Evolutionary conservation across 2,113 vertebrate species (phyloP).

Genomic region (Campylomormyrus tamandua): DNA sequence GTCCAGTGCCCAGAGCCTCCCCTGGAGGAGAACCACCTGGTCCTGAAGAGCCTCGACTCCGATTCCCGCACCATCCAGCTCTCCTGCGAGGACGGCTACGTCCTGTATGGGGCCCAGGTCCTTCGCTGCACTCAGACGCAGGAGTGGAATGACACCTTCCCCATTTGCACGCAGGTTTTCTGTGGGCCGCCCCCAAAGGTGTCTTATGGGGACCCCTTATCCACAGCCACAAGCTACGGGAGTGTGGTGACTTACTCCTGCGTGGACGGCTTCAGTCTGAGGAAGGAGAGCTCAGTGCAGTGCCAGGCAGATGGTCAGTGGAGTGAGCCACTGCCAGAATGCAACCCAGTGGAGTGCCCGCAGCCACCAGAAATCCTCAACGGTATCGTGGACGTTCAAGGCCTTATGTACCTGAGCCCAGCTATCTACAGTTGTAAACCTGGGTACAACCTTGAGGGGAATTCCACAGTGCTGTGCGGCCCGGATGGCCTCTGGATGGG

Average conservation of each 20-base stretch:
- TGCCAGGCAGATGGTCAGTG: slow-evolving; percentile 77
- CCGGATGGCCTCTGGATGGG: slow-evolving; percentile 89
- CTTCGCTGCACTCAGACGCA: slow-evolving; percentile 77
- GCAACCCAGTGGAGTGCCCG: slow-evolving; percentile 84
- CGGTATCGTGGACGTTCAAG: slow-evolving; percentile 89
- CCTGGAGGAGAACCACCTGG: slow-evolving; percentile 78
- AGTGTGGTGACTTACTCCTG: slow-evolving; percentile 75
- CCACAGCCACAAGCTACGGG: slow-evolving; percentile 62
- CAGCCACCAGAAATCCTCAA: slow-evolving; percentile 83
- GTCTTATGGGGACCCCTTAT: slow-evolving; percentile 68
- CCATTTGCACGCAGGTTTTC: slow-evolving; percentile 75
- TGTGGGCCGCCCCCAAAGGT: slow-evolving; percentile 77
- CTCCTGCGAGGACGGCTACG: slow-evolving; percentile 82
- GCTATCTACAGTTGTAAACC: slow-evolving; percentile 86
- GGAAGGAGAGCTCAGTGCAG: slow-evolving; percentile 55
- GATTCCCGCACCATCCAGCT: slow-evolving; percentile 74
- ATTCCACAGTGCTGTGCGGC: slow-evolving; percentile 82
- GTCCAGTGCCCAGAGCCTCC: slow-evolving; percentile 85
- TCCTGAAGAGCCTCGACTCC: slow-evolving; percentile 67
- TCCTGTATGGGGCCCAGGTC: slow-evolving; percentile 69
- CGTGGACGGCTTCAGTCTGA: slow-evolving; percentile 81
- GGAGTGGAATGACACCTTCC: slow-evolving; percentile 90
- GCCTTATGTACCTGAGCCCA: slow-evolving; percentile 91
- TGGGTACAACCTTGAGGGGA: slow-evolving; percentile 79
- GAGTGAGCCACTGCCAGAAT: slow-evolving; percentile 80